Conservation (phyloP, 2,797 vertebrate genomes). For the Sandelia bainsii region DNA sequence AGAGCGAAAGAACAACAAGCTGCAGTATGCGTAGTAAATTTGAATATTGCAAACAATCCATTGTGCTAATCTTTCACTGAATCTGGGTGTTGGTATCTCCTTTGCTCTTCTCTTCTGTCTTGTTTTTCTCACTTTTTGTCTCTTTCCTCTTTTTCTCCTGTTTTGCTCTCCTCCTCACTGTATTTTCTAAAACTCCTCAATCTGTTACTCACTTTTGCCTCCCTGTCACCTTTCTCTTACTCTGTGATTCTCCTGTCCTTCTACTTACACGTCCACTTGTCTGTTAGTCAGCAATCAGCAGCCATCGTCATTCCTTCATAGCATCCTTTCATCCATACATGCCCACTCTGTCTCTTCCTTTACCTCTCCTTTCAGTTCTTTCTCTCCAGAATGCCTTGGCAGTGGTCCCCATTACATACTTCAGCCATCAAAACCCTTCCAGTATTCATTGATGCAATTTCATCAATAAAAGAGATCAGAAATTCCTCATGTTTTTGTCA, state of each 20-base stretch:
- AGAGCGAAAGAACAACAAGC: no score
- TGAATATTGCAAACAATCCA: neutral
- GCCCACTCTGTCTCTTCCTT: constrained; percentile 33
- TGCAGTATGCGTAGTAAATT: no score
- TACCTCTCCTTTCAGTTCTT: constrained; percentile 21
- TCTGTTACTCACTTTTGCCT: neutral
- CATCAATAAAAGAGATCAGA: constrained; percentile 35
- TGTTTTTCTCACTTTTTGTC: neutral
- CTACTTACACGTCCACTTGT: constrained; percentile 39
- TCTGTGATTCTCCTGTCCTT: constrained; percentile 18
- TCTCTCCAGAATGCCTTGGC: constrained; percentile 35
- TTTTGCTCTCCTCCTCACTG: neutral
- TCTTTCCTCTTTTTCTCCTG: neutral
- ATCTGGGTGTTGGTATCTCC: constrained; percentile 39
- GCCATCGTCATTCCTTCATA: constrained; percentile 50
- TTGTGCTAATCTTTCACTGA: neutral
- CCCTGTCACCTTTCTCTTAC: constrained; percentile 3
- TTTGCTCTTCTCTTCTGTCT: constrained; percentile 8
- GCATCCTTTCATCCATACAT: constrained; percentile 32
- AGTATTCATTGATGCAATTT: constrained; percentile 32
- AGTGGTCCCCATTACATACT: constrained; percentile 61
- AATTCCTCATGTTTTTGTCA: constrained; percentile 19
- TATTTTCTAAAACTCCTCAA: constrained; percentile 3
- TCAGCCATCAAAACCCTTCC: constrained; percentile 57
- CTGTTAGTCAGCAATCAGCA: constrained; percentile 37